phyloP scores from a whole-genome alignment of 2,113 vertebrate genomes.

The Syrrhaptes paradoxus region DNA sequence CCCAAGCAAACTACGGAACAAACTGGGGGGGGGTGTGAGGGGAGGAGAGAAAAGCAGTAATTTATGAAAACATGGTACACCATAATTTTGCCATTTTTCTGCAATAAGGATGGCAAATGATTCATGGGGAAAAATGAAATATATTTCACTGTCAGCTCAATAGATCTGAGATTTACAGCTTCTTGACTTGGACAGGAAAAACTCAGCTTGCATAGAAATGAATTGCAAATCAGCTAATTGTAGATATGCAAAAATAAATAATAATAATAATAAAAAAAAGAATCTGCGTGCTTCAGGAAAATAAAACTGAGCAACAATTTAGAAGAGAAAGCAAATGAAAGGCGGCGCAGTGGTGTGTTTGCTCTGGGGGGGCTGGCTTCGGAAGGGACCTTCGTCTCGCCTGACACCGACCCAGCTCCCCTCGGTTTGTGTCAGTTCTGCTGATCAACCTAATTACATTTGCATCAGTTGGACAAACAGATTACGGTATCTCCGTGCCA shows the following conservation, averaged over 20 bases:
- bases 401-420: background rate
- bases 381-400: background rate
- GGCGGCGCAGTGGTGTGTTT: background rate
- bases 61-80: conserved; percentile 81
- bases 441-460: background rate
- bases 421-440: background rate
- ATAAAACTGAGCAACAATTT: background rate
- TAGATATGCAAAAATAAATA: conserved; percentile 46
- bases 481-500: background rate
- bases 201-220: conserved; percentile 77
- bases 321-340: background rate
- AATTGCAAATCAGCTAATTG: conserved; percentile 79
- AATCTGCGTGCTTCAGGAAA: background rate
- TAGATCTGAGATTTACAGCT: conserved; percentile 82
- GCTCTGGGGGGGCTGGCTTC: background rate
- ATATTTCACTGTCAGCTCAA: conserved; percentile 79
- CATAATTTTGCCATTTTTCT: conserved; percentile 85
- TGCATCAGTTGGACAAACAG: background rate
- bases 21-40: background rate
- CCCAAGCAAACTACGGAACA: conserved; percentile 55
- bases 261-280: background rate
- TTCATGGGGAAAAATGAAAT: conserved; percentile 82
- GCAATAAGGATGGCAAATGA: conserved; percentile 81
- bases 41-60: conserved; percentile 57
- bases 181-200: conserved; percentile 77